These are phyloP conservation scores for Micrastur ruficollis DNA, from an alignment of 2,797 vertebrate genomes.

Conservation along the genomic window DNA sequence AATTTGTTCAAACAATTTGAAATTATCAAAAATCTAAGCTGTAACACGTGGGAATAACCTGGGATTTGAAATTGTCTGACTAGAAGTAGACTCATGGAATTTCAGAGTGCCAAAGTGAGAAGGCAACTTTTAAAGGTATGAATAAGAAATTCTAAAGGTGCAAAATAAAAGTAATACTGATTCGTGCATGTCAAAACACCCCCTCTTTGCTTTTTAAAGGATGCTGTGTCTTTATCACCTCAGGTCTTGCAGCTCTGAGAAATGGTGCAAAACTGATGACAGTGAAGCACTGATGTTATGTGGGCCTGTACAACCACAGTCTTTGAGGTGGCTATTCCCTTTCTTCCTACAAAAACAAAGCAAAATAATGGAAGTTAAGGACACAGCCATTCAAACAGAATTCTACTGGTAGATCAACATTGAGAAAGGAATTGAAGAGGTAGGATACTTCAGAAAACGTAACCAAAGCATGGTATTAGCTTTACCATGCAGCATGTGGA, in stretches of 20 bases:
- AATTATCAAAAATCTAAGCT: background rate
- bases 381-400: background rate
- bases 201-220: background rate
- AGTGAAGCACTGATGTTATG: background rate
- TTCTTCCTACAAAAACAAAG: background rate
- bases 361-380: background rate
- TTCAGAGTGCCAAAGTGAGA: background rate
- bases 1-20: background rate
- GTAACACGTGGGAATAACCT: background rate
- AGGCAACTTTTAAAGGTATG: background rate
- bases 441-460: background rate
- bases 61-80: background rate
- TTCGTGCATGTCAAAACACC: background rate
- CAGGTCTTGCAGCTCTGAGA: background rate
- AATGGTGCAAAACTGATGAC: background rate
- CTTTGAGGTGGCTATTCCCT: background rate
- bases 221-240: background rate
- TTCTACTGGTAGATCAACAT: background rate
- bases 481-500: rapidly evolving
- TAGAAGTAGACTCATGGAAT: background rate
- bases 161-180: background rate
- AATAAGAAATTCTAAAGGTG: background rate
- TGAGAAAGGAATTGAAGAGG: background rate
- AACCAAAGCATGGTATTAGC: background rate
- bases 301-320: background rate